Evolutionary conservation across 2,888 invertebrate species (phyloP), one percentile per base, ranked within the genome.

Genomic region (Leptura quadrifasciata): DNA sequence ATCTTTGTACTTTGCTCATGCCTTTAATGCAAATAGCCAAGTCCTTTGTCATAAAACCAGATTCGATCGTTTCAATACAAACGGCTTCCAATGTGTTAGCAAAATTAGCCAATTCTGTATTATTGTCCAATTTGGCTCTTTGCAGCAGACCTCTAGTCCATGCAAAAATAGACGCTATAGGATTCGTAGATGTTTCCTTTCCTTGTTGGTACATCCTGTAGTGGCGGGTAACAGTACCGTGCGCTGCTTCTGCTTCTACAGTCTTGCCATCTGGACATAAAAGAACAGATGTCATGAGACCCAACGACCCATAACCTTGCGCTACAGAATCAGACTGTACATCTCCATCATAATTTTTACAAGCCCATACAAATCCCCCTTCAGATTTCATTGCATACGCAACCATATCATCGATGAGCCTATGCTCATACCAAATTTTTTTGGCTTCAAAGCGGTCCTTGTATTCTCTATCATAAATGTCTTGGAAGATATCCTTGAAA

Each of bases 331-430:
- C 99, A 0, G 98, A 98, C 89, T 99, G 99, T 0, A 99, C 99
- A 90, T 99, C 99, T 57, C 99, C 99, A 87, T 99, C 99, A 88
- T 99, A 99, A 90, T 99, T 99, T 89, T 99, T 99, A 90, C 99
- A 99, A 9, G 99, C 98, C 99, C 99, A 99, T 0, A 99, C 98
- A 89, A 99, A 99, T 57, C 99, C 99, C 82, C 99, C 99, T 85
- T 98, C 97, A 0, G 97, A 96, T 89, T 99, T 99, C 96, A 99
- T 96, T 39, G 95, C 95, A 87, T 98, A 98, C 1, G 99, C 99
- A 15, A 99, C 98, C 99, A 99, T 99, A 86, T 99, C 99, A 88
- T 99, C 99, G 87, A 99, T 99, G 71, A 99, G 91, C 77, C 99
- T 93, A 89, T 99, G 99, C 89, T 99, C 99, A 88, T 99, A 99